phyloP scores from a whole-genome alignment of 2,797 vertebrate genomes.

The Lophotriccus pileatus region DNA sequence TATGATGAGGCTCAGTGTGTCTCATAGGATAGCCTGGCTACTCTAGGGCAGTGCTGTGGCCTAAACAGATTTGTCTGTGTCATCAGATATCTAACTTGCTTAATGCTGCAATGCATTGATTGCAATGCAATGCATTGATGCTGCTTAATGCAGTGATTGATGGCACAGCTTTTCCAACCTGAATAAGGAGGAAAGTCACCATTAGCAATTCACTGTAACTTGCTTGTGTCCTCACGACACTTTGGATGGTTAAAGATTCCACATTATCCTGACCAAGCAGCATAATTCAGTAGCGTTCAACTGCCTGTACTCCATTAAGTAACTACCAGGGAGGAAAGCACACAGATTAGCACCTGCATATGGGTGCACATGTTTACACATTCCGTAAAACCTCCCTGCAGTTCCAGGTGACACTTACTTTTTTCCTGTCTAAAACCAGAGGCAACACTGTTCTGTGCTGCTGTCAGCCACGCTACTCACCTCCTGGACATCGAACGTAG shows the following conservation, averaged over 20 bases:
- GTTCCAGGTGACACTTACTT: not conserved
- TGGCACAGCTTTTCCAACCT: not conserved
- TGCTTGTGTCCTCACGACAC: not conserved
- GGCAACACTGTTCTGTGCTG: rapidly evolving
- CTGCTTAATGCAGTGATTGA: not conserved
- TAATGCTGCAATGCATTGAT: too few species aligned
- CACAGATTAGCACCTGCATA: not conserved
- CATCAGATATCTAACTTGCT: not conserved
- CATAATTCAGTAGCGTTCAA: not conserved
- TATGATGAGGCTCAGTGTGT: not conserved
- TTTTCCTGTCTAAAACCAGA: not conserved
- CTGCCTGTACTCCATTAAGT: not conserved
- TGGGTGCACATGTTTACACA: not conserved
- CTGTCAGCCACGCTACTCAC: slow-evolving; percentile 71
- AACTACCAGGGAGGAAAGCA: not conserved
- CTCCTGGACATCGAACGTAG: slow-evolving; percentile 91
- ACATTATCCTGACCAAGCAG: not conserved
- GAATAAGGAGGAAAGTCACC: not conserved
- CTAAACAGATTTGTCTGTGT: not conserved
- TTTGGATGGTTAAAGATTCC: not conserved
- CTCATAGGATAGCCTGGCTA: not conserved
- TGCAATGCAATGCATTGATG: too few species aligned
- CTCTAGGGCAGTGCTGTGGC: not conserved
- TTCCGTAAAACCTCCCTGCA: not conserved
- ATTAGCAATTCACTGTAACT: not conserved